Percentiles rank a stretch among this genome's conserved stretches.
Evolutionary conservation across 92 coral and sea anemone species (phyloP).

Genomic region (Phenganax marumi): DNA sequence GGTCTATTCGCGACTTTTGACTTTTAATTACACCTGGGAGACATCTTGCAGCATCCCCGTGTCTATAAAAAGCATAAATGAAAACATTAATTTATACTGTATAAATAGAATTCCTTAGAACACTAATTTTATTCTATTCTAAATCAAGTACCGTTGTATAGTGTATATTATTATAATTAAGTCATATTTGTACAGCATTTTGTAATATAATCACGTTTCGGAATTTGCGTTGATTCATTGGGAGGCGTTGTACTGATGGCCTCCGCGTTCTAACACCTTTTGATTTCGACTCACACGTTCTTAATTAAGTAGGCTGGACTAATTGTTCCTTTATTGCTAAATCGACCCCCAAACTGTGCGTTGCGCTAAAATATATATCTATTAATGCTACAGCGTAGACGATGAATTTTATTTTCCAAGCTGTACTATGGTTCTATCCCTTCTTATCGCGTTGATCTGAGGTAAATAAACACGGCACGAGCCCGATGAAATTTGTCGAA

Average conservation of each 20-base stretch:
- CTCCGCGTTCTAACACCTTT: slow-evolving; percentile 4
- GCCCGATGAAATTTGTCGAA: slow-evolving; percentile 4
- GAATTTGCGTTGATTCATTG: neutral
- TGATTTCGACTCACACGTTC: slow-evolving; percentile 1
- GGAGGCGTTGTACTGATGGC: neutral
- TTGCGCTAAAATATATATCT: neutral
- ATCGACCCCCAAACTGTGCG: neutral
- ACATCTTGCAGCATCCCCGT: neutral
- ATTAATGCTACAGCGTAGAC: neutral
- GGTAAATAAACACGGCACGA: neutral
- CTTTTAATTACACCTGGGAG: neutral
- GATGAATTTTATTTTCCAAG: neutral
- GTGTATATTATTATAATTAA: slow-evolving; percentile 18
- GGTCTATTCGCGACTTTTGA: neutral
- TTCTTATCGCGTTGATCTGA: slow-evolving; percentile 16
- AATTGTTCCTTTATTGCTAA: slow-evolving; percentile 26
- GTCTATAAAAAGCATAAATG: slow-evolving; percentile 5
- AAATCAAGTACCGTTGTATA: slow-evolving; percentile 23
- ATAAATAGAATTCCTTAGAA: neutral
- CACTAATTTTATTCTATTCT: slow-evolving; percentile 20
- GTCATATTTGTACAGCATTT: slow-evolving; percentile 28
- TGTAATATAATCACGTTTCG: slow-evolving; percentile 33
- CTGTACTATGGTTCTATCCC: neutral
- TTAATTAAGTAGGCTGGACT: slow-evolving; percentile 32
- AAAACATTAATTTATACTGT: slow-evolving; percentile 9